Base-by-base conservation (phyloP, 2,888 invertebrate species). In the Unio delphinus region DNA sequence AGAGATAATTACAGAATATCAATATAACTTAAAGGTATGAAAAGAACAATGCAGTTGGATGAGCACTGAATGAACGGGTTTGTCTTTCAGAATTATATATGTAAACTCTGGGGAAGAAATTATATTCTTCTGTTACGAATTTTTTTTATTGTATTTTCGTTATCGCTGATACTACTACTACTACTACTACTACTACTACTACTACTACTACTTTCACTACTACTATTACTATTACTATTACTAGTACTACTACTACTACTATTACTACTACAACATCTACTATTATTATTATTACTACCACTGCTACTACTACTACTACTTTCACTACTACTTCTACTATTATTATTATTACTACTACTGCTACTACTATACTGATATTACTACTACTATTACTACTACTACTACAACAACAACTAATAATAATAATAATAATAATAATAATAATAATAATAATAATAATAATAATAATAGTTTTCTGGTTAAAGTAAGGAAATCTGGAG, bases 401-500 rank as follows among this genome's bases (percentile, higher is more conserved):
- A 5, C 61, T 23, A 61, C 5, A 23, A 26, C 7, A 23, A 61
- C 7, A 23, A 61, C 7, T 61, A 61, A n/a, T 61, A 23, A n/a
- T 61, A 23, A 18, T 23, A 61, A n/a, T 61, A 61, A n/a, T 61
- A 61, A n/a, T 61, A 61, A n/a, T 61, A 61, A n/a, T 61, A 26
- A n/a, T 61, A 61, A n/a, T 61, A 61, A n/a, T 61, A 61, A n/a
- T 61, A 23, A n/a, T 61, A 61, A 18, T 61, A 61, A n/a, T 5
- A 61, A 18, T 61, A 23, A 18, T 23, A 61, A n/a, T 61, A 61
- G 30, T 30, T 30, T 30, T 30, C 6, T 30, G 30, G 7, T 6
- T 30, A 30, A 30, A 30, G 30, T 30, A 30, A 30, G 30, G 0
- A 30, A 30, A 30, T 1, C 30, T 6, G 30, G 30, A 30, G 6